Evolutionary conservation across 64 coral and sea anemone genomes (phyloP).

Genomic region (Platygyra sinensis): DNA sequence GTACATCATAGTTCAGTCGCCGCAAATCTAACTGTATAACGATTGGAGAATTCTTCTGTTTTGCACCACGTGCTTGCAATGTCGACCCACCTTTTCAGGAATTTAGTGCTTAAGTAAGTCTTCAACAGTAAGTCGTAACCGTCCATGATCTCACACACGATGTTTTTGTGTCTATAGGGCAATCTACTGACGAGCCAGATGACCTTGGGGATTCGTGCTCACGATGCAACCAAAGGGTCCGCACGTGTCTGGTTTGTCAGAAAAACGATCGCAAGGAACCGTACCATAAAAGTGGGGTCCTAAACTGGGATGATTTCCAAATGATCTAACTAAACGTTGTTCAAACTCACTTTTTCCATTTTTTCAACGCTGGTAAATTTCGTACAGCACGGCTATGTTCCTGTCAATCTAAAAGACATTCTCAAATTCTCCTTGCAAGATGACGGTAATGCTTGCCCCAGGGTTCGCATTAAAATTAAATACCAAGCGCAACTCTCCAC

Average conservation of each 20-base stretch:
- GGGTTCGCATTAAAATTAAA: no score
- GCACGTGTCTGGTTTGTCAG: background rate
- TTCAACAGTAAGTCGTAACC: background rate
- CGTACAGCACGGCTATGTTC: background rate
- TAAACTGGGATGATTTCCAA: background rate
- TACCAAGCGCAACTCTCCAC: no score
- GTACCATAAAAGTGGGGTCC: no score
- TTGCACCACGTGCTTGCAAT: no score
- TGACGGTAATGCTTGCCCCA: background rate
- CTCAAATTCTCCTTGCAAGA: conserved; percentile 62
- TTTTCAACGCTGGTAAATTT: background rate
- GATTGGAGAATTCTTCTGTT: no score
- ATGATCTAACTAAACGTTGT: background rate
- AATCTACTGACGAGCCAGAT: conserved; percentile 4
- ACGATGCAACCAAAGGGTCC: background rate
- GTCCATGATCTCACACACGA: conserved; percentile 43
- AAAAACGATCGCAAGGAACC: background rate
- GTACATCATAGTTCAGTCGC: no score
- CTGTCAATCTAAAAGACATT: conserved; percentile 17
- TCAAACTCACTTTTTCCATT: background rate
- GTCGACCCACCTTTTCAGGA: no score
- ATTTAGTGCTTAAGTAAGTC: no score
- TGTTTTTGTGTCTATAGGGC: conserved; percentile 12
- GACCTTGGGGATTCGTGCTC: conserved; percentile 22
- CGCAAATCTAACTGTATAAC: no score